These are phyloP conservation scores for Aphelenchoides avenae DNA, from an alignment of 1,140 invertebrate species.

Conservation along the genomic window DNA sequence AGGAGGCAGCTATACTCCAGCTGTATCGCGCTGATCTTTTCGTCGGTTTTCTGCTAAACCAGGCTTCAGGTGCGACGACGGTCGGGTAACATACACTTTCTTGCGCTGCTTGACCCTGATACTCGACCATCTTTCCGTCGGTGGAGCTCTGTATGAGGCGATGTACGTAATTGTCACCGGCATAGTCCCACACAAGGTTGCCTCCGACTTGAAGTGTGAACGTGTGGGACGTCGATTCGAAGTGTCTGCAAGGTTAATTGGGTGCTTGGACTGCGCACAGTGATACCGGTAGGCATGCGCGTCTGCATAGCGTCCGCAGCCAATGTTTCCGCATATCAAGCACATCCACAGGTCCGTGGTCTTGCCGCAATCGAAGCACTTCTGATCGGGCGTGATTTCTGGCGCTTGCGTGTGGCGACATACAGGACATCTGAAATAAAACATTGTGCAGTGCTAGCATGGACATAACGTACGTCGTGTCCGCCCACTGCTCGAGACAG, in stretches of 20 bases:
- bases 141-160: slow-evolving; percentile 44
- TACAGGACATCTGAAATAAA: slow-evolving; percentile 66
- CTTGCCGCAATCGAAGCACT: slow-evolving; percentile 68
- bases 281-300: slow-evolving; percentile 69
- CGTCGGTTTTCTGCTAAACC: slow-evolving; percentile 66
- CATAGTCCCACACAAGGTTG: slow-evolving; percentile 96
- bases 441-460: no score
- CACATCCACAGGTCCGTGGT: slow-evolving; percentile 91
- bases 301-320: slow-evolving; percentile 79
- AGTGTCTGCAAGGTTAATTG: slow-evolving; percentile 73
- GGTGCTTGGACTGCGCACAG: neutral
- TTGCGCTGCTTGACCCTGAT: slow-evolving; percentile 25
- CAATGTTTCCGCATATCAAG: slow-evolving; percentile 93
- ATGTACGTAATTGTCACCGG: slow-evolving; percentile 65
- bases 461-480: slow-evolving; percentile 68
- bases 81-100: neutral
- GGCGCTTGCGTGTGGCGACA: slow-evolving; percentile 75
- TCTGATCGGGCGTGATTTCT: slow-evolving; percentile 75
- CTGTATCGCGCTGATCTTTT: slow-evolving; percentile 86
- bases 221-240: slow-evolving; percentile 87
- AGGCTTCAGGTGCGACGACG: neutral
- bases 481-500: slow-evolving; percentile 92
- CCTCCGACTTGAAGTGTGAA: slow-evolving; percentile 92
- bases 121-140: slow-evolving; percentile 81
- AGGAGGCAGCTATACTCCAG: slow-evolving; percentile 88